Evolutionary conservation across 2,113 vertebrate genomes (phyloP).

Genomic region (Oryzias celebensis): DNA sequence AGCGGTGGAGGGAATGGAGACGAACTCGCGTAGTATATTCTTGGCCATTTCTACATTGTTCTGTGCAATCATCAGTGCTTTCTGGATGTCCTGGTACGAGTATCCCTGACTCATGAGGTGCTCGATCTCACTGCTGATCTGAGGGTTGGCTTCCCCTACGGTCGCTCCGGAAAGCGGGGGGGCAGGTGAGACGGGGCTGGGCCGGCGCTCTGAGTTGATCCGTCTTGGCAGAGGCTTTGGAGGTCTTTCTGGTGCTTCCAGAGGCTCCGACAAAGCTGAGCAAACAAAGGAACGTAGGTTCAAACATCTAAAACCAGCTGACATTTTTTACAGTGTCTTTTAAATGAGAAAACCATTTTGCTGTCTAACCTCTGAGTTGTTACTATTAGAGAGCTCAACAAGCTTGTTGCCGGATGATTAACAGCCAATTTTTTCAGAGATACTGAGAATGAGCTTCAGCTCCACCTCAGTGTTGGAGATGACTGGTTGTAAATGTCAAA

Average conservation of each 20-base stretch:
- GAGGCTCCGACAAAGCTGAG: constrained; percentile 80
- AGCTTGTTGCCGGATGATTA: constrained; percentile 13
- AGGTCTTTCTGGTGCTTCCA: constrained; percentile 90
- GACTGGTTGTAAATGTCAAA: constrained; percentile 39
- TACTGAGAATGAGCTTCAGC: constrained; percentile 7
- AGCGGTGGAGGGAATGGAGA: constrained; percentile 89
- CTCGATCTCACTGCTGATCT: constrained; percentile 94
- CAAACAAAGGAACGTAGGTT: constrained; percentile 2
- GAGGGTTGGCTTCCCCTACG: constrained; percentile 70
- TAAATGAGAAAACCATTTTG: constrained; percentile 14
- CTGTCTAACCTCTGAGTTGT: constrained; percentile 8
- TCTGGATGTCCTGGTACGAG: constrained; percentile 98
- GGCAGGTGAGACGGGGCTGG: constrained; percentile 78
- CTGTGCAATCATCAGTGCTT: constrained; percentile 96
- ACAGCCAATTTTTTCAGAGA: constrained; percentile 8
- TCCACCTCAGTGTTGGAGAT: constrained; percentile 15
- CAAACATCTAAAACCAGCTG: neutral
- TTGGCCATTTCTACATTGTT: constrained; percentile 99
- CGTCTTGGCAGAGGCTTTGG: constrained; percentile 92
- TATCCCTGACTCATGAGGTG: constrained; percentile 96
- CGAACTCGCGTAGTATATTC: constrained; percentile 96
- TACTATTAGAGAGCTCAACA: constrained; percentile 28
- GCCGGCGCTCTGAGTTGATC: constrained; percentile 89
- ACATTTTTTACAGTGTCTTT: neutral
- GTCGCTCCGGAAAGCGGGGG: constrained; percentile 20